A percentile compares a stretch with the other conserved stretches of the same genome.
Evolutionary conservation across 2,113 vertebrate genomes (phyloP).

Genomic region (Lophura nycthemera): DNA sequence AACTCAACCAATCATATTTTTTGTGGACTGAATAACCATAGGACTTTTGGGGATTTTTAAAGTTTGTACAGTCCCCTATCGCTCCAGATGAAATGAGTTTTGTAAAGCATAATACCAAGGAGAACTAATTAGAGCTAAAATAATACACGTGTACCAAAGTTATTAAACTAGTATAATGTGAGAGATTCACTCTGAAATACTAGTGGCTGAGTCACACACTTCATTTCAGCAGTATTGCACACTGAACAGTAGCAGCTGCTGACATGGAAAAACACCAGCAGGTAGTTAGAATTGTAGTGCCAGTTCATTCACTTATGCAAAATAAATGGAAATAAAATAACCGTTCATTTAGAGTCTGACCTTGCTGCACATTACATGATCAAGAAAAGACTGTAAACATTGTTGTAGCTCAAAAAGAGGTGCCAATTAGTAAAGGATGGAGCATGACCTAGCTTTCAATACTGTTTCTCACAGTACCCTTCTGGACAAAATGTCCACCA

Average conservation of each 20-base stretch:
- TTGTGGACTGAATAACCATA: not conserved
- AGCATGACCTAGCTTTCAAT: not conserved
- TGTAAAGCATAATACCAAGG: not conserved
- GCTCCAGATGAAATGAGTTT: not conserved
- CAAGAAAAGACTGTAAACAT: not conserved
- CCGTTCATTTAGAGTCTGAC: not conserved
- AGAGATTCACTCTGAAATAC: not conserved
- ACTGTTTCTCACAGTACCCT: not conserved
- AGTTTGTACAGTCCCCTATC: rapidly evolving
- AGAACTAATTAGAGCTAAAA: not conserved
- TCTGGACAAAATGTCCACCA: not conserved
- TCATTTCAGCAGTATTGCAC: not conserved
- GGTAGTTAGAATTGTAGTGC: not conserved
- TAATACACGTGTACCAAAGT: not conserved
- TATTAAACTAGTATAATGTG: not conserved
- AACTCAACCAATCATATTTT: not conserved
- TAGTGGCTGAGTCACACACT: not conserved
- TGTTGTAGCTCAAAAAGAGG: not conserved
- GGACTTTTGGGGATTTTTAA: not conserved
- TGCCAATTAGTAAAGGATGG: constrained; percentile 17
- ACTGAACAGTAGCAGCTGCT: not conserved
- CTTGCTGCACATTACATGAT: not conserved
- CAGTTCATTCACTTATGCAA: not conserved
- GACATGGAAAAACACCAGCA: not conserved
- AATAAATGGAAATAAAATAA: constrained; percentile 21